Base-by-base conservation (phyloP, 2,797 vertebrate species). In the Silurus aristotelis region DNA sequence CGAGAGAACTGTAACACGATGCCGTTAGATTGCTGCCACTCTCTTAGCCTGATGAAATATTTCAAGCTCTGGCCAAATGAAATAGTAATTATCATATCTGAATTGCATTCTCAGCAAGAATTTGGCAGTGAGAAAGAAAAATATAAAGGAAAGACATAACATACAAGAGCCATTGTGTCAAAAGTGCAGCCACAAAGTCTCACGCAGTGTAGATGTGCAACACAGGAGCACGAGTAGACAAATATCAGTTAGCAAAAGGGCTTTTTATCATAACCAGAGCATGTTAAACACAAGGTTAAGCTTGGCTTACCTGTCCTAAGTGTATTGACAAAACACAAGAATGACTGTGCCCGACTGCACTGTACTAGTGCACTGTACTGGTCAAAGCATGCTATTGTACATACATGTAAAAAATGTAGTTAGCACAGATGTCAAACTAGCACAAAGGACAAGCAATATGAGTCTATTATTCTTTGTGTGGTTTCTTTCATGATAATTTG, bases 251-350 rank as follows among this genome's bases (percentile, higher is more conserved):
- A 38, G 58, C 67, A 71, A 67, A 2, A 15, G 6, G 6, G 4
- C 13, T 66, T 66, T 19, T 31, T 77, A 10, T 38, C 19, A 38
- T 38, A 60, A 61, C 31, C 20, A 63, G 58, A 46, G 8, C 3
- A 48, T 64, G 13, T 48, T 64, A 64, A 48, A 70, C 80, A 43
- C n/a, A n/a, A n/a, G n/a, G n/a, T n/a, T n/a, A n/a, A n/a, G n/a
- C n/a, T n/a, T 22, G 83, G 72, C 64, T 78, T 77, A 67, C 58
- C 63, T 80, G 84, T 91, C 91, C 86, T 85, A 86, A 78, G 20
- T 82, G 52, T 72, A 76, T 68, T 75, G 31, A 25, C 25, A 17
- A 43, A 71, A 92, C 87, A 88, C 73, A 70, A 83, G 85, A 87
- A 89, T 66, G 77, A 84, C 86, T 83, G 61, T 75, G 52, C 84